phyloP scores from a whole-genome alignment of 2,113 vertebrate species.

The Alces alces region DNA sequence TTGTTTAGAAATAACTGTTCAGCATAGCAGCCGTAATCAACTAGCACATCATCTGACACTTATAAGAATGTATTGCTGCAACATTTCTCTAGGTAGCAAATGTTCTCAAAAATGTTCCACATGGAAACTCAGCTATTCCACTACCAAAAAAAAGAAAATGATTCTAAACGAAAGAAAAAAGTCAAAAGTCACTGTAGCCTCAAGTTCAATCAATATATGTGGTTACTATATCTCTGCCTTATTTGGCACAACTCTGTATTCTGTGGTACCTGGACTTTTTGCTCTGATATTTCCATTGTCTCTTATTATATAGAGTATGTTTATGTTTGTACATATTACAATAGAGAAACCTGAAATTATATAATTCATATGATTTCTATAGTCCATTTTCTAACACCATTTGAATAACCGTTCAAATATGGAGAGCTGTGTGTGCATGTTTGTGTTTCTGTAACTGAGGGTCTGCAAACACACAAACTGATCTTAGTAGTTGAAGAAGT shows the following conservation, averaged over 20 bases:
- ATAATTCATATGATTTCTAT: background rate
- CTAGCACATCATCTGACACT: constrained; percentile 68
- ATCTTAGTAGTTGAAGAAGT: background rate
- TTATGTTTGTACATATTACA: background rate
- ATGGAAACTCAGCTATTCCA: constrained; percentile 71
- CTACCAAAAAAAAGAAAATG: constrained; percentile 56
- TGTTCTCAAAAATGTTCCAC: constrained; percentile 70
- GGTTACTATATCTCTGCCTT: constrained; percentile 50
- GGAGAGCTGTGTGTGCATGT: background rate
- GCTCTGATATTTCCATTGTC: background rate
- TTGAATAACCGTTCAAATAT: background rate
- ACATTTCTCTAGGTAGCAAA: constrained; percentile 64
- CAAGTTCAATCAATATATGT: constrained; percentile 74
- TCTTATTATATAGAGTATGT: background rate
- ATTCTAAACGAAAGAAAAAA: constrained; percentile 72
- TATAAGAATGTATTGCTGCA: constrained; percentile 64
- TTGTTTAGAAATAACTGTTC: constrained; percentile 76
- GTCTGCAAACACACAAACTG: background rate
- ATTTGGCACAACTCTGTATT: background rate
- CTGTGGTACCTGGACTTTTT: background rate
- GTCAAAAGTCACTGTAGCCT: constrained; percentile 61
- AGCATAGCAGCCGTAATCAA: constrained; percentile 73
- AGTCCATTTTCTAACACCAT: background rate
- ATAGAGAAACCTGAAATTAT: background rate
- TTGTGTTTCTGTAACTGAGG: background rate